These are phyloP conservation scores for Nymphicus hollandicus DNA, from an alignment of 2,113 vertebrate genomes.

Conservation along the genomic window DNA sequence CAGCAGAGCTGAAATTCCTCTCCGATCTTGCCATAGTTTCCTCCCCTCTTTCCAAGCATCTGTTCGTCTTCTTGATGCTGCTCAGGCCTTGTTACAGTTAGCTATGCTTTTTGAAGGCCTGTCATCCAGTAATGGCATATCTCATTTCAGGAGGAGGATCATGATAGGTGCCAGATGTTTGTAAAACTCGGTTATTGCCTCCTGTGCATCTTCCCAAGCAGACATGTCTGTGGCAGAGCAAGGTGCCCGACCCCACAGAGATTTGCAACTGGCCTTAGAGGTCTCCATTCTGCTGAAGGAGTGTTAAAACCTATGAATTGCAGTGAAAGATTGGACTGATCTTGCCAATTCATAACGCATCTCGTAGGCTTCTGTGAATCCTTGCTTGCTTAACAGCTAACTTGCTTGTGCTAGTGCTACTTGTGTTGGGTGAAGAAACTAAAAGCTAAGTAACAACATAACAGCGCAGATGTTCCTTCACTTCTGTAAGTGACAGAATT, in stretches of 20 bases:
- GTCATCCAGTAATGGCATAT: neutral
- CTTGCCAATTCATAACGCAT: neutral
- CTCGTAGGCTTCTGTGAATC: neutral
- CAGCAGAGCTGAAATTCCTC: neutral
- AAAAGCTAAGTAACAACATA: neutral
- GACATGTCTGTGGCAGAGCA: fast-evolving
- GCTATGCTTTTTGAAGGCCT: neutral
- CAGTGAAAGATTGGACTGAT: neutral
- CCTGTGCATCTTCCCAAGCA: fast-evolving
- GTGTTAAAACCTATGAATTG: neutral
- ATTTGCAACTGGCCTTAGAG: neutral
- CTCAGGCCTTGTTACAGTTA: neutral
- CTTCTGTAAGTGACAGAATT: neutral
- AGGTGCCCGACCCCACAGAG: neutral
- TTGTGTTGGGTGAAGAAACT: neutral
- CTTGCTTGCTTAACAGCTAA: slow-evolving; percentile 5
- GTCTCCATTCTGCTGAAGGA: neutral
- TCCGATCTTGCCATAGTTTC: neutral
- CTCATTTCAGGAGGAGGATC: neutral
- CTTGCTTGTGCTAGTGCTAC: neutral
- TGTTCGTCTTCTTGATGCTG: neutral
- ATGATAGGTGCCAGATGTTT: neutral
- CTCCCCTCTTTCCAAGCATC: neutral
- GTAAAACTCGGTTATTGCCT: fast-evolving
- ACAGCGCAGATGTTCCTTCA: neutral